Base-by-base conservation (phyloP, 2,888 invertebrate genomes). In the Bursaphelenchus okinawaensis region DNA sequence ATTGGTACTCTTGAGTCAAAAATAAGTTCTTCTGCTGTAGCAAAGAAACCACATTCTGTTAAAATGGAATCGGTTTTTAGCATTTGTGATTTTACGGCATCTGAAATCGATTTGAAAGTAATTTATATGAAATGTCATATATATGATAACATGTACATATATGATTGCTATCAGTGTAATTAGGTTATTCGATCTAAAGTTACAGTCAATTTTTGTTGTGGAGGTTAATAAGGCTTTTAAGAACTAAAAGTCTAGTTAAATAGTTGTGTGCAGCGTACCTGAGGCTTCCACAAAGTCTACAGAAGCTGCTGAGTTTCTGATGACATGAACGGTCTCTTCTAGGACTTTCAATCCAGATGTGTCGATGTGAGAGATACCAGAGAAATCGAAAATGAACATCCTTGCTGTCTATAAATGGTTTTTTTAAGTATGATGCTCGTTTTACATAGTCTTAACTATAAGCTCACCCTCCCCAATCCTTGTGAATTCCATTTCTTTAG, bases 401-500 rank as follows among this genome's bases (percentile, higher is more conserved):
- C 60, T 31, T 29, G 31, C 3, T 20, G 40, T 20, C 52, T 59
- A 4, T 12, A 59, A 6, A 50, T 4, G 40, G 19, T 24, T 26
- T 26, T 4, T 4, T 54, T 26, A n/a, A 1, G 24, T 22, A 16
- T 24, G 54, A 22, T n/a, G n/a, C n/a, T n/a, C n/a, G n/a, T n/a
- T n/a, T n/a, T n/a, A n/a, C n/a, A n/a, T n/a, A n/a, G n/a, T n/a
- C n/a, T n/a, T n/a, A n/a, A n/a, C 6, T 1, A 40, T 40, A 1
- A 40, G 40, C 40, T 16, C n/a, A 40, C 40, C 40, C 16, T 12
- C n/a, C 40, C 40, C 12, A 40, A n/a, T n/a, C 40, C 40, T 40
- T 40, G 40, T 12, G 40, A 12, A n/a, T 63, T 64, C 64, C 64
- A 64, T 27, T 63, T 64, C 19, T n/a, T 16, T 6, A 64, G 19